Evolutionary conservation across 2,113 vertebrate species (phyloP).

Genomic region (Condylura cristata): DNA sequence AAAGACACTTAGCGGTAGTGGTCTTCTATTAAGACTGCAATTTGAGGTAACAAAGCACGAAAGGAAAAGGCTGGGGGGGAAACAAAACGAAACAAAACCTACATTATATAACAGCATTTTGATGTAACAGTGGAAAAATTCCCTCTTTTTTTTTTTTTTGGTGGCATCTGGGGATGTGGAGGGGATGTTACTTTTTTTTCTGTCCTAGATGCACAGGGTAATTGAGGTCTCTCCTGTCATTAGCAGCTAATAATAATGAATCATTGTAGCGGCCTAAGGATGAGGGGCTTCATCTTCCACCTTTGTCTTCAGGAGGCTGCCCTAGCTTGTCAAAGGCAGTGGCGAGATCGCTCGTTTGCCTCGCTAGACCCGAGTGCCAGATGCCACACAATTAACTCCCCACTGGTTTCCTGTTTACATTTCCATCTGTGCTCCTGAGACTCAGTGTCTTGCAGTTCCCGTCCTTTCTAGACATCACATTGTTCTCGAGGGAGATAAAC

Average conservation of each 20-base stretch:
- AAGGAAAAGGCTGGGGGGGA: conserved; percentile 19
- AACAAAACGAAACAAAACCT: background rate
- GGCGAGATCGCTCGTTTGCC: conserved; percentile 65
- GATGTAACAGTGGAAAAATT: conserved; percentile 32
- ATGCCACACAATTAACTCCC: conserved; percentile 66
- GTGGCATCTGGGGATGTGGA: conserved; percentile 38
- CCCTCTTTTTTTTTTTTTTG: conserved; percentile 1
- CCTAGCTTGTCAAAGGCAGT: conserved; percentile 51
- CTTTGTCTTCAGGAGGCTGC: conserved; percentile 56
- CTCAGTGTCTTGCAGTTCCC: background rate
- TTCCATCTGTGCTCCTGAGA: conserved; percentile 64
- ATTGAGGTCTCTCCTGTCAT: conserved; percentile 39
- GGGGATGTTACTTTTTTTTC: conserved; percentile 58
- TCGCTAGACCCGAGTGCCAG: conserved; percentile 51
- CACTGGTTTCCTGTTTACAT: conserved; percentile 44
- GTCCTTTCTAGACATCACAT: conserved; percentile 18
- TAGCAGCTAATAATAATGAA: conserved; percentile 27
- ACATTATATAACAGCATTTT: conserved; percentile 23
- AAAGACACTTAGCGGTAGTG: background rate
- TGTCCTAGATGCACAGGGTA: conserved; percentile 25
- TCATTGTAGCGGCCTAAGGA: conserved; percentile 32
- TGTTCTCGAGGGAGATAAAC: conserved; percentile 48
- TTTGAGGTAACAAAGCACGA: background rate
- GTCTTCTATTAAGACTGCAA: conserved; percentile 45
- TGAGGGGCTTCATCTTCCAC: conserved; percentile 40